Evolutionary conservation across 2,888 invertebrate species (phyloP), one percentile per base, ranked within the genome.

Genomic region (Gibbula magus): DNA sequence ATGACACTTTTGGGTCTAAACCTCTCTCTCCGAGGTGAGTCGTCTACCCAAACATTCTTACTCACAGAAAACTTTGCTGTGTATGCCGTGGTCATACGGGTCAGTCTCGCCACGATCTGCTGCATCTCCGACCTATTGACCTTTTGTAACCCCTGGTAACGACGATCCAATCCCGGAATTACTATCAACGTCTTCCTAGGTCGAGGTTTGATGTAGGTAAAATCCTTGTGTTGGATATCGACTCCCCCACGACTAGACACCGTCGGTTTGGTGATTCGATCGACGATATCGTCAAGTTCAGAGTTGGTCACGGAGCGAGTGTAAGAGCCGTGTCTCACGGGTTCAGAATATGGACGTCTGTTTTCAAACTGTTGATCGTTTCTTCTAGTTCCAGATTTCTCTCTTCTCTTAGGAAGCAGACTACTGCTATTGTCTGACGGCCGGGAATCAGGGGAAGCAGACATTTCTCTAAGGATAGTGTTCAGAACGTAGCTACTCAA

Each of bases 21-120:
- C 51, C 52, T 29, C 25, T 32, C 74, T 32, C 54, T 10, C 8
- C 52, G 25, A 52, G 75, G 78, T 8, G 67, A 54, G 10, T 51
- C 32, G 66, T 90, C 90, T 32, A 83, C 81, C 89, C 89, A 90
- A 0, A 89, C 89, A 82, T 90, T 87, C 0, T 85, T 86, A 79
- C 86, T 88, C 0, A 82, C 77, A 5, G 88, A 85, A 80, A 87
- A 89, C 77, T 89, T 89, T 20, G 89, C 88, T 51, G 87, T 85
- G 79, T 88, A 89, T 4, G 89, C 88, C 25, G 88, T 87, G 7
- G 91, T 91, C 53, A 90, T 86, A 20, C 86, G 81, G 5, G 85
- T 88, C 16, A 91, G 86, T 16, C 91, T 82, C 0, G 82, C 79
- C 18, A 91, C 87, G 45, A 91, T 90, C 3, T 86, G 84, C 51